Evolutionary conservation across 2,797 vertebrate genomes (phyloP).

Genomic region (Eurystomus glaucurus): DNA sequence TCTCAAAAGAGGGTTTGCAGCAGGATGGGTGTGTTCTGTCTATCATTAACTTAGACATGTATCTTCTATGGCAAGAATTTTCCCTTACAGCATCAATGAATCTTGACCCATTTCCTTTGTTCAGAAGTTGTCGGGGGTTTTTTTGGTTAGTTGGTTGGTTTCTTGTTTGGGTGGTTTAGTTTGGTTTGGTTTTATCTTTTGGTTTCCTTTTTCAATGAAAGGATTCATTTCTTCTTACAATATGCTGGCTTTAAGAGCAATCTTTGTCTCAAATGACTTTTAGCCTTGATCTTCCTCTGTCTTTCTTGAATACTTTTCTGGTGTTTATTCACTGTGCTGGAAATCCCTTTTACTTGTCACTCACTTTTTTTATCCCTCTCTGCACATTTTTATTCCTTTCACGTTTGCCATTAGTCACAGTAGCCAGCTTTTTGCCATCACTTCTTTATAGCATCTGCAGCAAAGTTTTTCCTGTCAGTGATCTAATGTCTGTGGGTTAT

Average conservation of each 20-base stretch:
- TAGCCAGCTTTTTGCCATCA: slow-evolving; percentile 29
- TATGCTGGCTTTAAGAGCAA: background rate
- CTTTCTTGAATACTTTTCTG: background rate
- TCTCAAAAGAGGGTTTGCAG: background rate
- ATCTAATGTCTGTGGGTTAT: slow-evolving; percentile 57
- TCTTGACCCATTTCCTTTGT: background rate
- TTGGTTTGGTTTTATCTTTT: background rate
- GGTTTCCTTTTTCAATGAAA: background rate
- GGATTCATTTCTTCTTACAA: background rate
- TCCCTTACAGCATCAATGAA: background rate
- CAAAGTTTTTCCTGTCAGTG: slow-evolving; percentile 54
- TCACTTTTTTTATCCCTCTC: slow-evolving; percentile 28
- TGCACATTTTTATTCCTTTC: slow-evolving; percentile 38
- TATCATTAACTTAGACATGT: background rate
- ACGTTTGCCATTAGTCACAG: slow-evolving; percentile 36
- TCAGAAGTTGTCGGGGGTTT: background rate
- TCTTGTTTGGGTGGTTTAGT: background rate
- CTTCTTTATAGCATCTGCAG: slow-evolving; percentile 49
- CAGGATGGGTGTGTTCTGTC: background rate
- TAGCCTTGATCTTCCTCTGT: background rate
- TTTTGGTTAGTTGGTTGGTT: background rate
- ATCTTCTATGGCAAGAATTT: background rate
- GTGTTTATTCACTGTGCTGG: background rate
- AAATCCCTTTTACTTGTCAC: slow-evolving; percentile 53
- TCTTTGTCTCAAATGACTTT: background rate